Conservation (phyloP, 2,797 vertebrate genomes). For the Pteropus rufus region DNA sequence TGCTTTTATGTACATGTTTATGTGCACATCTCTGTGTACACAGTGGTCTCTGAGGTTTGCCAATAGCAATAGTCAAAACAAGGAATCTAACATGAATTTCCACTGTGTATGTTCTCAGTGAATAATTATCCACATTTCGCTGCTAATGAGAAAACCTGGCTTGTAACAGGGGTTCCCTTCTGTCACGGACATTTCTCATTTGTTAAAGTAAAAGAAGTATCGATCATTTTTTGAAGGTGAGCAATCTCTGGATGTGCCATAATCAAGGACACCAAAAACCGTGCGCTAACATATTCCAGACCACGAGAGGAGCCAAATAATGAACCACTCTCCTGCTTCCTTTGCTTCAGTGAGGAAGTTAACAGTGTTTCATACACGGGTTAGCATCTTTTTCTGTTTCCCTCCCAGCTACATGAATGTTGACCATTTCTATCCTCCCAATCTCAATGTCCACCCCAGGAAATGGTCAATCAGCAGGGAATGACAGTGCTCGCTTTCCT, state of each 20-base stretch:
- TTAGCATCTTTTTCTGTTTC: constrained; percentile 12
- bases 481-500: neutral
- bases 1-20: neutral
- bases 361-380: neutral
- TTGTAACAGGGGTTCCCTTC: constrained; percentile 48
- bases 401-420: neutral
- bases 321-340: neutral
- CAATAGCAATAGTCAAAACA: constrained; percentile 34
- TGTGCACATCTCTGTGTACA: constrained; percentile 11
- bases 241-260: neutral
- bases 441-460: neutral
- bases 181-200: constrained; percentile 70
- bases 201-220: constrained; percentile 60
- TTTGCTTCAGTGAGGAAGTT: constrained; percentile 5
- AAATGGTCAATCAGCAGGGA: neutral
- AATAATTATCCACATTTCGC: constrained; percentile 67
- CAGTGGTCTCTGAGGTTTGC: constrained; percentile 42
- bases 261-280: constrained; percentile 24
- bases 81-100: constrained; percentile 40
- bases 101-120: constrained; percentile 41
- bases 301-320: neutral
- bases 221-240: constrained; percentile 54
- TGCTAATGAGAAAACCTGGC: constrained; percentile 74
- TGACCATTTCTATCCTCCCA: neutral
- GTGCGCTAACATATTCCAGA: constrained; percentile 6